Evolutionary conservation across 2,113 vertebrate species (phyloP), one percentile per base, ranked within the genome.

Genomic region (Sterna hirundo): DNA sequence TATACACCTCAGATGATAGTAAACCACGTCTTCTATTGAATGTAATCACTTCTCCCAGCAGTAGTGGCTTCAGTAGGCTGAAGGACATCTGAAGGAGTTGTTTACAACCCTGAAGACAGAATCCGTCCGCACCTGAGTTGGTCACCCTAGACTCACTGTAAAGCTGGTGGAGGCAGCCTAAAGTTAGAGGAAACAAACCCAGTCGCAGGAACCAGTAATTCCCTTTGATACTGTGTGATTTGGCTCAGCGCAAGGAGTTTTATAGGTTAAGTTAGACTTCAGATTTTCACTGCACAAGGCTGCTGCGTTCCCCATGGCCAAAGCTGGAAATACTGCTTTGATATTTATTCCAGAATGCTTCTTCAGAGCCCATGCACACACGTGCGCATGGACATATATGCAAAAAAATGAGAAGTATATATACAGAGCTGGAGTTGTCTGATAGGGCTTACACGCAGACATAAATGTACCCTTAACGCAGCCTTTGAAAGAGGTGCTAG

Each of bases 331-430:
- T 40, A 12, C 2, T 51, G 27, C 27, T 64, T 26, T 86, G 57
- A 8, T 52, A 52, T 49, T 83, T 65, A 44, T n/a, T 21, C 15
- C 3, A 1, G 15, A 14, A 12, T 47, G 32, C 8, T 69, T 86
- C 29, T 57, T 80, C 49, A 83, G 54, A 79, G 16, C 34, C 36
- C 22, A 10, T 6, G 30, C 0, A 4, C 44, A 36, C 42, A 19
- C 4, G 3, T 47, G 26, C 1, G 3, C 18, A 3, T 44, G 49
- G 34, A 36, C 25, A 26, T 36, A 11, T 2, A 10, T 2, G 5
- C 69, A 61, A 26, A 72, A 70, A 83, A 9, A 3, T 0, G 0
- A 79, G 57, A 82, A 65, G 55, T 0, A 42, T 12, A 40, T 7
- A n/a, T 13, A 26, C 1, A 6, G 68, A 80, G 34, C 36, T 79